phyloP scores from a whole-genome alignment of 2,797 vertebrate genomes.

The Pristis pectinata region DNA sequence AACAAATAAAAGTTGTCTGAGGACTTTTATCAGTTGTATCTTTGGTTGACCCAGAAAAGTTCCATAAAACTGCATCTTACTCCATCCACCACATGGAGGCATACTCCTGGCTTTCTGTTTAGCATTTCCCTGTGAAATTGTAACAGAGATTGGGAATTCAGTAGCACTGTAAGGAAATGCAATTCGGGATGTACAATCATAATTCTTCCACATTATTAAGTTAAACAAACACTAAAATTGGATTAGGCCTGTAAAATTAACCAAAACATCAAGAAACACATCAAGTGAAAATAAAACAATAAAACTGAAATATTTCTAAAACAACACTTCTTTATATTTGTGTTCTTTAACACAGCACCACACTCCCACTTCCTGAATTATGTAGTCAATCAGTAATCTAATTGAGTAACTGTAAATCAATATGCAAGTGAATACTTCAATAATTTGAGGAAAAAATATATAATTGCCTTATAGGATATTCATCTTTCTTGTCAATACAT shows the following conservation, averaged over 20 bases:
- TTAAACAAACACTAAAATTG: not conserved
- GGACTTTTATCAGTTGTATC: not conserved
- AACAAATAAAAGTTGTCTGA: not conserved
- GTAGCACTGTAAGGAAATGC: not conserved
- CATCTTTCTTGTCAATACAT: conserved; percentile 95
- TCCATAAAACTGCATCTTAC: not conserved
- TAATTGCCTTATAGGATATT: conserved; percentile 80
- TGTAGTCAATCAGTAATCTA: not conserved
- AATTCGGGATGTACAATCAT: not conserved
- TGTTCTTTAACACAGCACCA: not conserved
- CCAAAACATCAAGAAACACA: not conserved
- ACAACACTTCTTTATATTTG: not conserved
- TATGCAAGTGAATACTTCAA: not conserved
- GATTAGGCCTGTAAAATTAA: not conserved
- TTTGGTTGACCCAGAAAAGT: not conserved
- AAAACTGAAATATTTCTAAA: not conserved
- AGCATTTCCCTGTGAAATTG: not conserved
- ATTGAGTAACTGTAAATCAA: not conserved
- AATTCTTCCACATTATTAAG: not conserved
- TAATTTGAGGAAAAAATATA: conserved; percentile 5
- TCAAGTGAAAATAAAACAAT: not conserved
- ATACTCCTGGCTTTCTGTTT: not conserved
- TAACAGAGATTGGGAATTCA: not conserved
- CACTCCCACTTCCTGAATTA: not conserved
- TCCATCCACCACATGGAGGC: not conserved